Conservation (phyloP, 2,888 invertebrate species). For the Girardia tigrina region DNA sequence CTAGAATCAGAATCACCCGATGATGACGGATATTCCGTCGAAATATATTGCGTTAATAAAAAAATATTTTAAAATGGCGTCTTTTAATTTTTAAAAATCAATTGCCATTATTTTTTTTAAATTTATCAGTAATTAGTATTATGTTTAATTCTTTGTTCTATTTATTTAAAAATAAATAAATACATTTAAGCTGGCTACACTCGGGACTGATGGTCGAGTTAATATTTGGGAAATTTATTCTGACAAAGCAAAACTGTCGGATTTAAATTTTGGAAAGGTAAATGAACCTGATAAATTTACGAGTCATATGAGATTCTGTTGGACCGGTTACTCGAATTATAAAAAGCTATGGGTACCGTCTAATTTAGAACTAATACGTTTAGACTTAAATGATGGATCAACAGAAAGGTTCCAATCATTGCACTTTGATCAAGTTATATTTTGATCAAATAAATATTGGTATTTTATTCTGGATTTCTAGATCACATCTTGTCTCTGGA, state of each 20-base stretch:
- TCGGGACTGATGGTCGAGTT: background rate
- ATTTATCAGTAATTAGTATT: too few species aligned
- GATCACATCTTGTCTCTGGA: slow-evolving; percentile 7
- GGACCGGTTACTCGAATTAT: background rate
- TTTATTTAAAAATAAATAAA: too few species aligned
- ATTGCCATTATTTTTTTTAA: too few species aligned
- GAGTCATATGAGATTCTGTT: background rate
- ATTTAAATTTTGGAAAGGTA: slow-evolving; percentile 1
- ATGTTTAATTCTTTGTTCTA: too few species aligned
- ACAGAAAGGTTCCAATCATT: background rate
- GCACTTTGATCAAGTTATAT: slow-evolving; percentile 6
- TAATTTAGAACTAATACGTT: background rate
- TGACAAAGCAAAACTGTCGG: background rate
- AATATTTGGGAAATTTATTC: background rate
- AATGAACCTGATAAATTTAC: background rate
- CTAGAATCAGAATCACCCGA: too few species aligned
- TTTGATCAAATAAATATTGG: background rate
- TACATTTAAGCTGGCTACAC: background rate
- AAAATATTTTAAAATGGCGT: too few species aligned
- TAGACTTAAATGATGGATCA: background rate
- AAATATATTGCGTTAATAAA: too few species aligned
- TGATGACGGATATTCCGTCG: too few species aligned
- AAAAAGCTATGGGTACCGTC: background rate
- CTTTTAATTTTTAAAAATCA: too few species aligned
- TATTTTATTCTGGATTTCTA: background rate